Evolutionary conservation across 1,140 invertebrate genomes (phyloP), one percentile per base, ranked within the genome.

Genomic region (Drosophila eugracilis): DNA sequence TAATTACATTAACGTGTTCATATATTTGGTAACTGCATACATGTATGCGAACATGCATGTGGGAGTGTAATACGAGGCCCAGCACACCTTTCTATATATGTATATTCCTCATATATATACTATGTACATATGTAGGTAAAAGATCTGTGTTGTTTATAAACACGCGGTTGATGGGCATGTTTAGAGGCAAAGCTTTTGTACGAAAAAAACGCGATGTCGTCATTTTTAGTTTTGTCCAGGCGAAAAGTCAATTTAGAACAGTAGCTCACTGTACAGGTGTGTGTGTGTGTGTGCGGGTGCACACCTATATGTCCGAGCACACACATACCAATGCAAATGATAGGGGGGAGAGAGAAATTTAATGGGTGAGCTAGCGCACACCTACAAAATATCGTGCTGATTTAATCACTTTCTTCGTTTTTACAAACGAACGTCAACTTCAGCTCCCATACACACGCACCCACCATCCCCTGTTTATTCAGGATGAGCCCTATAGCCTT

Each of bases 371-470:
- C 74, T 77, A 55, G 79, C 65, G 42, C 81, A 85, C 81, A 86
- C 81, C 83, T 86, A 86, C 83, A 86, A 86, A 88, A 88, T 88
- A 86, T 86, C 81, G 81, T 86, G 81, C 81, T 86, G 81, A 86
- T 86, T 86, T 86, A 86, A 86, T 86, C 81, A 86, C 81, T 86
- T 88, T 86, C 81, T 88, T 81, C 78, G 83, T 66, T 69, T 79
- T 59, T 66, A 86, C 78, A 79, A 81, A 52, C 76, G 77, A 80
- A 86, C 83, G 81, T 79, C 81, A 85, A 85, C 80, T 85, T 76
- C 67, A 69, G 79, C 81, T 74, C 81, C 75, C 76, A 73, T 76
- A 67, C 36, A 73, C 75, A 79, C 81, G 62, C 81, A 79, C 81
- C 9, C 34, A 45, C 21, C 47, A 36, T 36, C 52, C 62, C 67